phyloP scores from a whole-genome alignment of 2,888 invertebrate genomes.

The Glomeris marginata region DNA sequence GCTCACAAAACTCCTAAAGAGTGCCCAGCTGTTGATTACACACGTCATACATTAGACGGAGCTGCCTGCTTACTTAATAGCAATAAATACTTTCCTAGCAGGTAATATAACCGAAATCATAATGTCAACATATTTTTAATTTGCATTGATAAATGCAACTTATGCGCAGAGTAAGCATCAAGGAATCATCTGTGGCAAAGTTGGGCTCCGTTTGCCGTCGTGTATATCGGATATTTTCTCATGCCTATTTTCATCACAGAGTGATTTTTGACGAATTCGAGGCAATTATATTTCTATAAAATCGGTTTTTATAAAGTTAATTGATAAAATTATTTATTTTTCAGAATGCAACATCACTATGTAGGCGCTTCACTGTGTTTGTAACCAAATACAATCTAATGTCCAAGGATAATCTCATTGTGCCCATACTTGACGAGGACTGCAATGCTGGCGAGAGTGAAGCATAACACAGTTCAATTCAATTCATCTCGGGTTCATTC shows the following conservation, averaged over 20 bases:
- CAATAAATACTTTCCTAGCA: conserved; percentile 99
- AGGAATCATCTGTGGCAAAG: conserved; percentile 97
- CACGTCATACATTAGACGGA: conserved; percentile 94
- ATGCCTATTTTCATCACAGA: conserved; percentile 97
- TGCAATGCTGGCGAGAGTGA: conserved; percentile 17
- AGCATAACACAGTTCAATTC: conserved; percentile 8
- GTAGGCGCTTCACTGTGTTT: conserved; percentile 88
- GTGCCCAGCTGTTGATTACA: conserved; percentile 99
- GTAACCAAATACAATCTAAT: conserved; percentile 97
- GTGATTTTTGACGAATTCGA: conserved; percentile 96
- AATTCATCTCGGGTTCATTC: not conserved
- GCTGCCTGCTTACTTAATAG: conserved; percentile 97
- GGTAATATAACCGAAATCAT: conserved; percentile 38
- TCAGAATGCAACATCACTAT: conserved; percentile 77
- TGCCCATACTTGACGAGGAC: conserved; percentile 80
- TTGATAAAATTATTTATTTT: too few relatives aligned
- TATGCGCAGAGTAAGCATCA: conserved; percentile 74
- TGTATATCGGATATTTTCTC: conserved; percentile 98
- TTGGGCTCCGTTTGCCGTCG: conserved; percentile 95
- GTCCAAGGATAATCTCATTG: conserved; percentile 95
- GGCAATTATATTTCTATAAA: conserved; percentile 26
- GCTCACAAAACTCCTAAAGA: conserved; percentile 99
- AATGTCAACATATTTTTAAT: conserved; percentile 2
- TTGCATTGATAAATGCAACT: conserved; percentile 7
- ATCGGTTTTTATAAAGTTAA: not conserved